Evolutionary conservation across 2,888 invertebrate genomes (phyloP), one percentile per base, ranked within the genome.

Genomic region (Macaria liturata): DNA sequence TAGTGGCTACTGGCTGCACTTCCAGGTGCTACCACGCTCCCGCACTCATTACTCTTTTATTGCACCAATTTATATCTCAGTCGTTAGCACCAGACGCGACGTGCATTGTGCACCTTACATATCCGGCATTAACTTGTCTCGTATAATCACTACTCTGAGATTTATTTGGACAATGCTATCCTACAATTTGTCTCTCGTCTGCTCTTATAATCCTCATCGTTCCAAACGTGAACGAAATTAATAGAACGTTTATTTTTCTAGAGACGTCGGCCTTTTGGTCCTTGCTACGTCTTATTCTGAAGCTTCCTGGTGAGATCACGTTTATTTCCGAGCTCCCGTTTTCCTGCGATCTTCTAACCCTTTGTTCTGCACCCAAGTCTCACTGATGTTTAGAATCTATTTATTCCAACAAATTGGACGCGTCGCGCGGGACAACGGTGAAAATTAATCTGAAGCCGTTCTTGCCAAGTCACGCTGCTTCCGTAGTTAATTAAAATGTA

Each of bases 391-490:
- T 79, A 71, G 72, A 75, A 81, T 76, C 77, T 78, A 84, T 85
- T 84, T 81, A 81, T 84, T 81, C 79, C 75, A 69, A 79, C 74
- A 71, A 70, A 76, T 74, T 68, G 72, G 70, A 69, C 72, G 75
- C 71, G 73, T 69, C 61, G 65, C 57, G 40, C 69, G 75, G 72
- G 70, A 75, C 78, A 75, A 74, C 81, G 74, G 74, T 80, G 83
- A 78, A 85, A 83, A 88, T 84, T 84, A 88, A 88, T 89, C 83
- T 80, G 83, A 81, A 81, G 77, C 72, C 80, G 83, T 87, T 88
- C 83, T 76, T 78, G 91, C 72, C 74, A 74, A 88, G 86, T 91
- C 91, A 91, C 81, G 81, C 75, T 75, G 88, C 88, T 89, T 89
- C 90, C 90, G 90, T 84, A 83, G 82, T 83, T 81, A 83, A 88